A percentile compares a stretch with the other conserved stretches of the same genome.
phyloP scores from a whole-genome alignment of 2,888 invertebrate species.

The Eugnorisma glareosa region DNA sequence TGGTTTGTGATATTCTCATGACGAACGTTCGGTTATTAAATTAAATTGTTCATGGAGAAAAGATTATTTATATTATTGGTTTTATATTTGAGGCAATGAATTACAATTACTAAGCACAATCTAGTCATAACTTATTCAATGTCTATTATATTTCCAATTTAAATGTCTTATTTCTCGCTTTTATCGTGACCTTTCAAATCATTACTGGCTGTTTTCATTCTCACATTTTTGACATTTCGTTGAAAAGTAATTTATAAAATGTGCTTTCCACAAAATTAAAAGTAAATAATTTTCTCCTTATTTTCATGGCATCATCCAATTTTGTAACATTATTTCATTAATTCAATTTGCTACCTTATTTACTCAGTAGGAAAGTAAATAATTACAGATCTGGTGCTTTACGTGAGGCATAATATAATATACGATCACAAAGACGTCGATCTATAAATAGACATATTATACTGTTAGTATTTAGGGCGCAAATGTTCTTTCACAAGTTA shows the following conservation, averaged over 20 bases:
- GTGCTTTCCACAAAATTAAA: constrained; percentile 23
- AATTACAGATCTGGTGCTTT: constrained; percentile 16
- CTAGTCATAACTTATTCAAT: background rate
- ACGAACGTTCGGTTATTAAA: no score
- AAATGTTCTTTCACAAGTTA: constrained; percentile 41
- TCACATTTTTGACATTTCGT: background rate
- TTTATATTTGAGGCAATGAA: background rate
- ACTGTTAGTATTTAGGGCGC: constrained; percentile 15
- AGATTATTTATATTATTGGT: no score
- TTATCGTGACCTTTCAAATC: background rate
- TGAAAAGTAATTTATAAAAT: background rate
- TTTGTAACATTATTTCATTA: constrained; percentile 5
- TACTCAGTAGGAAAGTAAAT: constrained; percentile 13
- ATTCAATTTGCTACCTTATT: constrained; percentile 21
- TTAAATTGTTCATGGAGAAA: background rate
- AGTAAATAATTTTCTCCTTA: constrained; percentile 2
- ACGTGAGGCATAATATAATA: constrained; percentile 13
- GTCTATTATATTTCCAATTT: background rate
- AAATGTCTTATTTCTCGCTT: background rate
- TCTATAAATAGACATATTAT: constrained; percentile 12
- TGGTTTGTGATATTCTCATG: background rate
- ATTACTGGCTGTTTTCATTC: background rate
- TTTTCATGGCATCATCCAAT: constrained; percentile 14
- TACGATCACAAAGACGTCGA: background rate
- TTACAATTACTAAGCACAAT: background rate